These are phyloP conservation scores for Trematocara stigmaticum DNA, from an alignment of 2,113 vertebrate genomes.

Conservation along the genomic window DNA sequence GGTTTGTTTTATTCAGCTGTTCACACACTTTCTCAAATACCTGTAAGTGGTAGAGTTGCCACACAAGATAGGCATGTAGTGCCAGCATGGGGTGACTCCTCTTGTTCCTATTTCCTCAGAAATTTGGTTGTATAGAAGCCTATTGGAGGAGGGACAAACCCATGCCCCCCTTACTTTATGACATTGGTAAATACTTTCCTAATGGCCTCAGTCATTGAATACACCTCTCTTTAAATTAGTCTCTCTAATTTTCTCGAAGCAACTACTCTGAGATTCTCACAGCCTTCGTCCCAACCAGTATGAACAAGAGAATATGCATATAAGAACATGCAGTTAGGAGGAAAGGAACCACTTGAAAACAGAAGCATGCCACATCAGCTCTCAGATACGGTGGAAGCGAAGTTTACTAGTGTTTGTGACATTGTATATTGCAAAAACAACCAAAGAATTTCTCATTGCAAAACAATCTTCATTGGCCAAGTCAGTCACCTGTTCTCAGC, in stretches of 20 bases:
- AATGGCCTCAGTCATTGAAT: neutral
- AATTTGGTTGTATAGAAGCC: neutral
- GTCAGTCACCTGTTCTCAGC: neutral
- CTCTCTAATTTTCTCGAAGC: neutral
- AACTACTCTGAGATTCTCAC: neutral
- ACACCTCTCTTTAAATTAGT: neutral
- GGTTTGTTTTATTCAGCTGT: neutral
- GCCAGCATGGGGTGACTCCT: neutral
- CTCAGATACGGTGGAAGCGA: neutral
- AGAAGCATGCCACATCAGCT: fast-evolving
- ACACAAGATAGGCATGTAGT: neutral
- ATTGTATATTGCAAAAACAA: neutral
- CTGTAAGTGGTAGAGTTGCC: neutral
- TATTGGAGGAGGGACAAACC: neutral
- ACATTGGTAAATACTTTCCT: neutral
- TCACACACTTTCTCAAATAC: neutral
- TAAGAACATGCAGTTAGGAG: neutral
- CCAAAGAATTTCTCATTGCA: neutral
- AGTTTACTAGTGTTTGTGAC: neutral
- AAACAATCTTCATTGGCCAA: neutral
- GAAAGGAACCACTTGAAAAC: neutral
- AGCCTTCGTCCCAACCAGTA: neutral
- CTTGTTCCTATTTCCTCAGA: neutral
- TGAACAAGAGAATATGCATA: fast-evolving
- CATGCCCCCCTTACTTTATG: neutral